A percentile compares a stretch with the other conserved stretches of the same genome.
These are phyloP conservation scores for Daphoenositta chrysoptera DNA, from an alignment of 2,113 vertebrate genomes.

Conservation along the genomic window DNA sequence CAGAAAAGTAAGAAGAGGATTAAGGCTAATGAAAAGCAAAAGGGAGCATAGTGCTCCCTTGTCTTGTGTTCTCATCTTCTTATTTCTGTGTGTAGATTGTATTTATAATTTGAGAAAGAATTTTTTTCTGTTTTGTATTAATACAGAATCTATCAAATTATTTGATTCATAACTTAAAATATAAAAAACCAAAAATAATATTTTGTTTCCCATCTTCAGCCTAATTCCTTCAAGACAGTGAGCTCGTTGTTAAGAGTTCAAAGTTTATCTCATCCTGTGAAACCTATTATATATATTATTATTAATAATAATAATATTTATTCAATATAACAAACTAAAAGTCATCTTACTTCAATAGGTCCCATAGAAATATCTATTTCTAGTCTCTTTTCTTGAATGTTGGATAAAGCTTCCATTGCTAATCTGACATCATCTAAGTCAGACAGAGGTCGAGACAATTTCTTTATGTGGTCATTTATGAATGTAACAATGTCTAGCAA, in stretches of 20 bases:
- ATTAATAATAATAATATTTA: not conserved
- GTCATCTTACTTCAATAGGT: conserved; percentile 79
- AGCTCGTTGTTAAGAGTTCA: not conserved
- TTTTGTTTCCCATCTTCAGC: not conserved
- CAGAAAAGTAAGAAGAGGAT: not conserved
- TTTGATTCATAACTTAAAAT: not conserved
- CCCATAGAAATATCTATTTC: conserved; percentile 80
- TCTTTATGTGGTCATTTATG: conserved; percentile 65
- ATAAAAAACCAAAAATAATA: not conserved
- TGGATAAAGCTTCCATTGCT: conserved; percentile 77
- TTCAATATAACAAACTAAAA: not conserved
- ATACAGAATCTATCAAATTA: not conserved
- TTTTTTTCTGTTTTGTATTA: not conserved
- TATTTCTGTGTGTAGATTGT: not conserved
- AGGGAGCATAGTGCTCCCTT: not conserved
- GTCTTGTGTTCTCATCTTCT: not conserved
- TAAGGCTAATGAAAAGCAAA: not conserved
- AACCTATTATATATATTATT: not conserved
- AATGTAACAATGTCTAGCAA: conserved; percentile 73
- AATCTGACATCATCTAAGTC: conserved; percentile 82
- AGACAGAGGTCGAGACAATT: conserved; percentile 76
- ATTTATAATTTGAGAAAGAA: not conserved
- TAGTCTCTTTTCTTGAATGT: conserved; percentile 76
- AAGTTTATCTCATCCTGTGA: not conserved
- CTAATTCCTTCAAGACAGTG: not conserved